Evolutionary conservation across 2,888 invertebrate genomes (phyloP).

Genomic region (Hypolimnas misippus): DNA sequence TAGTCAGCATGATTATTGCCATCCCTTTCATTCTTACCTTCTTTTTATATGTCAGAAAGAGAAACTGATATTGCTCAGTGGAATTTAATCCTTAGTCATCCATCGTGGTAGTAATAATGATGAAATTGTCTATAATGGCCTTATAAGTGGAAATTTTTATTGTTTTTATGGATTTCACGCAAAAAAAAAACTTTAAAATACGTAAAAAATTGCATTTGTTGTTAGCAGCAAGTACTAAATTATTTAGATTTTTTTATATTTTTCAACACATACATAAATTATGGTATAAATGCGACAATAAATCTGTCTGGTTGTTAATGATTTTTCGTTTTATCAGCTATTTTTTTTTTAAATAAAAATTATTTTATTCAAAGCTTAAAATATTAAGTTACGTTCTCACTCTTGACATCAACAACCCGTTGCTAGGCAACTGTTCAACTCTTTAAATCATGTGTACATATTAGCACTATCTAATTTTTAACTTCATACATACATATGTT

Average conservation of each 20-base stretch:
- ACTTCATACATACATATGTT: no score
- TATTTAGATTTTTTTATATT: background rate
- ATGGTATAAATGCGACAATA: no score
- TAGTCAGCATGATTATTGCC: background rate
- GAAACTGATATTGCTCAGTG: background rate
- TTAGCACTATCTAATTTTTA: no score
- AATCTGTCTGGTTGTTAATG: no score
- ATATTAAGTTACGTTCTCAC: no score
- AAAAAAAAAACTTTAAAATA: background rate
- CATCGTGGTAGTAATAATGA: background rate
- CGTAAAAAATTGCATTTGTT: background rate
- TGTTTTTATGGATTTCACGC: background rate
- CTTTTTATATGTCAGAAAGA: background rate
- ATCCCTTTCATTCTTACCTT: background rate
- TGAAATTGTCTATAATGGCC: background rate
- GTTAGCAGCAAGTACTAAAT: background rate
- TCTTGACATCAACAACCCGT: no score
- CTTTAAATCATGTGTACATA: no score
- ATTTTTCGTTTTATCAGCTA: no score
- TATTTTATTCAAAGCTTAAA: no score
- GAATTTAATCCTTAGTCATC: conserved; percentile 4
- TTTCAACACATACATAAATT: no score
- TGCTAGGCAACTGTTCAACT: no score
- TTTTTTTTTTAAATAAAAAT: no score
- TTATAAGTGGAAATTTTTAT: background rate